Evolutionary conservation across 2,888 invertebrate genomes (phyloP).

Genomic region (Parapristionchus giblindavisi): DNA sequence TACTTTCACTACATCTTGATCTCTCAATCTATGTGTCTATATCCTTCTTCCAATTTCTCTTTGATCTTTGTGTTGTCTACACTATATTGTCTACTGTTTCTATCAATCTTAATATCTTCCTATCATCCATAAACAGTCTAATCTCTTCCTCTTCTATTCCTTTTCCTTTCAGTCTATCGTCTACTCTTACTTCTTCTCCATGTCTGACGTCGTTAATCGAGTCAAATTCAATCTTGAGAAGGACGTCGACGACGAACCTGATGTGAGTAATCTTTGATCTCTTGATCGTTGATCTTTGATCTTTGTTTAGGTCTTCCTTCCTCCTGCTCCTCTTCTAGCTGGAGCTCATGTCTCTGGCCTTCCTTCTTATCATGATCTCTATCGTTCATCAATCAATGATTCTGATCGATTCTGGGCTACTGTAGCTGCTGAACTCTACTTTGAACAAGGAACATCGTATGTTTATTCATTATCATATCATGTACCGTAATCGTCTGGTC

Average conservation of each 20-base stretch:
- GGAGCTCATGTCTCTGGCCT: slow-evolving; percentile 66
- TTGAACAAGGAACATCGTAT: slow-evolving; percentile 75
- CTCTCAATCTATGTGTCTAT: too few species aligned
- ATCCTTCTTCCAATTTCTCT: too few species aligned
- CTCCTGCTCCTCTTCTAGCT: slow-evolving; percentile 66
- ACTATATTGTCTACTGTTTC: too few species aligned
- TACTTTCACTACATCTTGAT: too few species aligned
- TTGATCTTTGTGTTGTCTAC: too few species aligned
- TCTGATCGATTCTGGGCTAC: slow-evolving; percentile 92
- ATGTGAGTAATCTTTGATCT: slow-evolving; percentile 10
- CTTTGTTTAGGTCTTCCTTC: slow-evolving; percentile 58
- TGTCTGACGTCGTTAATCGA: slow-evolving; percentile 61
- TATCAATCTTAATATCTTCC: too few species aligned
- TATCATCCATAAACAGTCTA: too few species aligned
- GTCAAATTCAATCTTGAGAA: slow-evolving; percentile 52
- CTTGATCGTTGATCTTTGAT: neutral
- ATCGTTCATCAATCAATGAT: slow-evolving; percentile 81
- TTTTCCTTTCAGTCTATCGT: too few species aligned
- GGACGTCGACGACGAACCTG: slow-evolving; percentile 27
- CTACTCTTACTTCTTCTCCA: too few species aligned
- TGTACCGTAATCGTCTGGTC: too few species aligned
- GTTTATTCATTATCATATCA: too few species aligned
- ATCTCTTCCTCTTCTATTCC: too few species aligned
- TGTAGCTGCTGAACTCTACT: slow-evolving; percentile 90
- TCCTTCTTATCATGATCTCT: slow-evolving; percentile 62